Base-by-base conservation (phyloP, 92 coral and sea anemone genomes). In the Epizoanthus scotinus region DNA sequence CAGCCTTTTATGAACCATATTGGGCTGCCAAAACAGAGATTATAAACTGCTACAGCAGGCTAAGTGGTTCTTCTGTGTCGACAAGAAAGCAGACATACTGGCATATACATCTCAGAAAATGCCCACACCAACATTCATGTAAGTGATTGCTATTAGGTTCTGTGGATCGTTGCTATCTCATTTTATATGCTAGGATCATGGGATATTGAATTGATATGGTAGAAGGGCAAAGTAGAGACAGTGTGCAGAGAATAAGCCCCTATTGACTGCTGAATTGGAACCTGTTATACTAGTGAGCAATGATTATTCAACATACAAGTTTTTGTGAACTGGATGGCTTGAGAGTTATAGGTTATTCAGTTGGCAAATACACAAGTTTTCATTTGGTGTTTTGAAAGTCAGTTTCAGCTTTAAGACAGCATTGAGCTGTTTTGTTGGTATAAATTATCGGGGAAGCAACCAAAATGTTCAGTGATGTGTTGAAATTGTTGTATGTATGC, bases 91-190 rank as follows among this genome's bases (percentile, higher is more conserved):
- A 75, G 61, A 58, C 24, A 58, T 24, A 20, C 34, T 75, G 68
- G 38, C 10, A 36, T 74, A 75, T 13, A 24, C 81, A 58, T 25
- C n/a, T 14, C 19, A 20, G 8, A 75, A 60, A 59, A 75, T 75
- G 81, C 81, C 81, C 22, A 75, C 81, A 75, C 81, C 81, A 75
- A 75, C 81, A 38, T 75, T 75, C 53, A 75, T 75, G 81, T 75
- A 75, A 75, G 81, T 75, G 63, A 21, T n/a, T 75, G 2, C 22
- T 6, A 64, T 27, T 14, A 27, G 18, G 42, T 64, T 12, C 68
- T 67, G 40, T 2, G 59, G 57, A 21, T 26, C 40, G 38, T 29
- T 57, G 1, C 34, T 57, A 27, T 64, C 70, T 15, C 28, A 5
- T 7, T 36, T 75, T 20, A 59, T 55, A 9, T 57, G 28, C 20